A percentile compares a stretch with the other conserved stretches of the same genome.
phyloP scores from a whole-genome alignment of 2,113 vertebrate species.

The Paramormyrops kingsleyae region DNA sequence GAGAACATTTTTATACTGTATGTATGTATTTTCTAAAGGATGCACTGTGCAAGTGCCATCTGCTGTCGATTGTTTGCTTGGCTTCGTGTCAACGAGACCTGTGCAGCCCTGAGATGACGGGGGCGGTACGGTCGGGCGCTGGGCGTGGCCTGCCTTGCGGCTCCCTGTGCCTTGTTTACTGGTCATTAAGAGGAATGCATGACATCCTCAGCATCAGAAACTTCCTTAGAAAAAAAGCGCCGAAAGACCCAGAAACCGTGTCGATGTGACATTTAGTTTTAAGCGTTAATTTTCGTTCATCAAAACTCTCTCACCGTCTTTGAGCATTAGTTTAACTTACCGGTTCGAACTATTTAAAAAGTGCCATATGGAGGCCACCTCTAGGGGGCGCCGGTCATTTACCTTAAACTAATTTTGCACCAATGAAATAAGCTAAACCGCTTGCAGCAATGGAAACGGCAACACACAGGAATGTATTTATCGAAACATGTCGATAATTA shows the following conservation, averaged over 20 bases:
- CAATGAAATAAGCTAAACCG: neutral
- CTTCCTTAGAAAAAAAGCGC: neutral
- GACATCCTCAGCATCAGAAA: constrained; percentile 37
- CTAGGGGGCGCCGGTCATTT: neutral
- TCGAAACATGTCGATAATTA: neutral
- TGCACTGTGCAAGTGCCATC: constrained; percentile 48
- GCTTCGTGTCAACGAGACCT: constrained; percentile 42
- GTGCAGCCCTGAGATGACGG: constrained; percentile 11
- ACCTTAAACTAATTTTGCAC: neutral
- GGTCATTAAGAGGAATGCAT: constrained; percentile 62
- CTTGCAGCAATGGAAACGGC: neutral
- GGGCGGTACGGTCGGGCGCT: constrained; percentile 31
- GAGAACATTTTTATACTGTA: constrained; percentile 46
- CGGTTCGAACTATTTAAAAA: neutral
- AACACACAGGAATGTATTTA: neutral
- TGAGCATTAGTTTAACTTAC: neutral
- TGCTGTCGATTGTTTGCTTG: constrained; percentile 30
- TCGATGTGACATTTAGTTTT: neutral
- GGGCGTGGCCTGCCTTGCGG: constrained; percentile 49
- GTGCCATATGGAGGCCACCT: neutral
- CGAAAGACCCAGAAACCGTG: neutral
- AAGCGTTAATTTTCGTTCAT: neutral
- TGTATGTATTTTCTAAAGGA: constrained; percentile 32
- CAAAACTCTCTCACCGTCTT: neutral
- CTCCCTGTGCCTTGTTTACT: constrained; percentile 64